A percentile compares a stretch with the other conserved stretches of the same genome.
These are phyloP conservation scores for Aphelinus atriplicis DNA, from an alignment of 1,140 invertebrate species.

Conservation along the genomic window DNA sequence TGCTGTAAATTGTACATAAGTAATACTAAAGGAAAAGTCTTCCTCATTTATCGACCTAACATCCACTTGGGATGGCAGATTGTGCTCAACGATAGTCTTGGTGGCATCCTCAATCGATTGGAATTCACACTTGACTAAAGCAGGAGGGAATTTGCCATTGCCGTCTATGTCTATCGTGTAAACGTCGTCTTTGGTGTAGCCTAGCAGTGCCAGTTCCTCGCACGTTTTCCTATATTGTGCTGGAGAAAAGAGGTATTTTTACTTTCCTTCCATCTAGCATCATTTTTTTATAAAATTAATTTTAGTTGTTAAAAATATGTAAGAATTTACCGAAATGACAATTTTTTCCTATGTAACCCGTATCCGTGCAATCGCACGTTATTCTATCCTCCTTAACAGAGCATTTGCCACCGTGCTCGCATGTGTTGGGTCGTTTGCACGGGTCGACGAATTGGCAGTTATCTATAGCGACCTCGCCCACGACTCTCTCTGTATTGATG, in stretches of 20 bases:
- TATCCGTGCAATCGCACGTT: slow-evolving; percentile 88
- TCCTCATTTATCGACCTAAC: slow-evolving; percentile 78
- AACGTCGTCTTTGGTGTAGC: slow-evolving; percentile 86
- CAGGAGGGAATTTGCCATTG: slow-evolving; percentile 89
- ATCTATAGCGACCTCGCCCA: slow-evolving; percentile 89
- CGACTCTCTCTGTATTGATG: slow-evolving; percentile 81
- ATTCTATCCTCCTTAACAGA: slow-evolving; percentile 87
- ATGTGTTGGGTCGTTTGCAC: slow-evolving; percentile 87
- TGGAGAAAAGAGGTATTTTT: slow-evolving; percentile 50
- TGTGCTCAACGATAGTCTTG: slow-evolving; percentile 92
- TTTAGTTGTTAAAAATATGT: slow-evolving; percentile 8
- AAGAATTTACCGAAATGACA: slow-evolving; percentile 83
- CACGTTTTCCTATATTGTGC: slow-evolving; percentile 89
- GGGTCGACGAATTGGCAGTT: slow-evolving; percentile 92
- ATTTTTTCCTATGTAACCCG: slow-evolving; percentile 88
- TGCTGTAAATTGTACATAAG: slow-evolving; percentile 87
- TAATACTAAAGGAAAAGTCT: slow-evolving; percentile 86
- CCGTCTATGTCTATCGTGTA: slow-evolving; percentile 94
- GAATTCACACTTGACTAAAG: slow-evolving; percentile 91
- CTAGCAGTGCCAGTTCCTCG: slow-evolving; percentile 87
- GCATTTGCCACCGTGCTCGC: slow-evolving; percentile 90
- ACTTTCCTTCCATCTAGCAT: too few relatives aligned
- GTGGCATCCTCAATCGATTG: slow-evolving; percentile 85
- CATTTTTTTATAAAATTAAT: background rate
- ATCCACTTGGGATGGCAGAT: slow-evolving; percentile 89